Conservation (phyloP, 92 coral and sea anemone genomes). For the Palythoa grandiflora region DNA sequence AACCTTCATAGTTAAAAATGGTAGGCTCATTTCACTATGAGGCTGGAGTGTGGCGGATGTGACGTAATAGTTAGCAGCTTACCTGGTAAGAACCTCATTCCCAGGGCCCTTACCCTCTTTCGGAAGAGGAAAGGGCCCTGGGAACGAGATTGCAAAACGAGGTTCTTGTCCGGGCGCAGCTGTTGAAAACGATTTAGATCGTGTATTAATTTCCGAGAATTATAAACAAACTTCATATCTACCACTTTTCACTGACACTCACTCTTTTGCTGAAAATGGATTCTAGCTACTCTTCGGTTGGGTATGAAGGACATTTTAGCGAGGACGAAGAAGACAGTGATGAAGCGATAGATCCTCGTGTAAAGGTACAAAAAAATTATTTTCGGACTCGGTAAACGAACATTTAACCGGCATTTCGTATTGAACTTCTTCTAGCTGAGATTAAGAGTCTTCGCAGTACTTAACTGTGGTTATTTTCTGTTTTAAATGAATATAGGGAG, state of each 20-base stretch:
- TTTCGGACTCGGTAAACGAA: neutral
- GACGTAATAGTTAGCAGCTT: neutral
- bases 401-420: slow-evolving; percentile 1
- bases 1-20: too few relatives aligned
- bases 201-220: neutral
- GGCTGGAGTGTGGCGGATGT: neutral
- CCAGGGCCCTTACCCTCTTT: too few relatives aligned
- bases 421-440: neutral
- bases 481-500: slow-evolving; percentile 65
- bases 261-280: slow-evolving; percentile 2
- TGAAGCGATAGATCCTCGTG: slow-evolving; percentile 90
- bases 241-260: neutral
- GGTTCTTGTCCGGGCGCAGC: neutral
- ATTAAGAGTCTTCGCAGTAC: neutral
- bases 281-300: neutral
- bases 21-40: too few relatives aligned
- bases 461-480: neutral
- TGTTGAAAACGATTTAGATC: neutral
- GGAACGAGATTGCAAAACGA: too few relatives aligned
- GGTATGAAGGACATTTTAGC: slow-evolving; percentile 38
- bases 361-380: slow-evolving; percentile 63
- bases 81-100: neutral
- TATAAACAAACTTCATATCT: neutral
- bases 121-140: too few relatives aligned
- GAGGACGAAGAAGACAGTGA: slow-evolving; percentile 85